These are phyloP conservation scores for Pammene aurita DNA, from an alignment of 2,888 invertebrate species.

Conservation along the genomic window DNA sequence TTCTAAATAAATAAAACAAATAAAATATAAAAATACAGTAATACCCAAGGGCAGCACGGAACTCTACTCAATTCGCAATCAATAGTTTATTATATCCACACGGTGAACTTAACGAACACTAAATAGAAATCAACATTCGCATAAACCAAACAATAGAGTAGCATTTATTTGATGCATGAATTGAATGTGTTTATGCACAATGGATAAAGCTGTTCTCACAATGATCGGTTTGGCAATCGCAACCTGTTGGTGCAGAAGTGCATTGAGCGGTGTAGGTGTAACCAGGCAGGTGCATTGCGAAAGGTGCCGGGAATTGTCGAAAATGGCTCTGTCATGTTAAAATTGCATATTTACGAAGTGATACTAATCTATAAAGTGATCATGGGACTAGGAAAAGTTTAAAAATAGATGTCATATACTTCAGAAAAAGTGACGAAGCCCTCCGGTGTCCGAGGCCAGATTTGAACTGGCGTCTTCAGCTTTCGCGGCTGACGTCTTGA, in stretches of 20 bases:
- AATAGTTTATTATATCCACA: conserved; percentile 6
- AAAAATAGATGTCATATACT: no score
- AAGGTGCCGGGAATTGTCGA: not conserved
- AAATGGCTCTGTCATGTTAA: not conserved
- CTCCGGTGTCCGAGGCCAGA: no score
- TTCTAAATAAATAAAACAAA: no score
- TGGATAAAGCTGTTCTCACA: conserved; percentile 36
- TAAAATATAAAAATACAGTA: no score
- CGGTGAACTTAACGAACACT: conserved; percentile 26
- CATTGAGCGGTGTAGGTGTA: conserved; percentile 19
- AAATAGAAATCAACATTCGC: conserved; percentile 31
- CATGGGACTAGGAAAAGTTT: no score
- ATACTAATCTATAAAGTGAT: no score
- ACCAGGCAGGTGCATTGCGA: conserved; percentile 8
- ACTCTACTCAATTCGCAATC: conserved; percentile 7
- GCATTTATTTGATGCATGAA: conserved; percentile 34
- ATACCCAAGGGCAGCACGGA: not conserved
- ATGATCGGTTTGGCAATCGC: conserved; percentile 27
- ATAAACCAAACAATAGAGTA: conserved; percentile 33
- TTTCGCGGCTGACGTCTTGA: no score
- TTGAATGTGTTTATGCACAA: conserved; percentile 36
- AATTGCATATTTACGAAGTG: no score
- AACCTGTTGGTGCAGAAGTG: conserved; percentile 29
- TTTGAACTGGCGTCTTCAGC: no score
- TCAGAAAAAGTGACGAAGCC: no score